Conservation (phyloP, 2,888 invertebrate genomes). For the Rhagonycha lutea region DNA sequence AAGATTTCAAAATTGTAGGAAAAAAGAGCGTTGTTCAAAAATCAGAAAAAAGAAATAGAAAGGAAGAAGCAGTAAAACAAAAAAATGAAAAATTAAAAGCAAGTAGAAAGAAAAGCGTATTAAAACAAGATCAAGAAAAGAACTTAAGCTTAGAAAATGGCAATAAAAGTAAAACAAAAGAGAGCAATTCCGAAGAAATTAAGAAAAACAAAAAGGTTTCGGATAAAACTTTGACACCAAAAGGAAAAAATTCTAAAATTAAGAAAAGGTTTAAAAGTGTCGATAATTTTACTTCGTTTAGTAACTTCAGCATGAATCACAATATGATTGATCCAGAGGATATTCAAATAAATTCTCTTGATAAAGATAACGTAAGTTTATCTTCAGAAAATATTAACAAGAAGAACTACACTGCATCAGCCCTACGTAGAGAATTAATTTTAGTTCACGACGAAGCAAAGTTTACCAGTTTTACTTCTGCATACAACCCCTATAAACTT, state of each 20-base stretch:
- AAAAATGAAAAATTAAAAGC: background rate
- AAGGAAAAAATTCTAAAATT: background rate
- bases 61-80: conserved; percentile 5
- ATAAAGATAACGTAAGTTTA: background rate
- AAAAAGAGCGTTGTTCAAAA: conserved; percentile 6
- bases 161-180: conserved; percentile 9
- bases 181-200: background rate
- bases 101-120: background rate
- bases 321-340: background rate
- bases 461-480: conserved; percentile 10
- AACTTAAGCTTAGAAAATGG: conserved; percentile 20
- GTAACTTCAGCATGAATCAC: background rate
- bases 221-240: background rate
- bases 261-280: background rate
- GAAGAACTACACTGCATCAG: background rate
- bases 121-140: conserved; percentile 7
- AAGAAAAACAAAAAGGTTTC: conserved; percentile 9
- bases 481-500: conserved; percentile 31
- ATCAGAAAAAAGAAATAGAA: conserved; percentile 16
- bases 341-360: background rate
- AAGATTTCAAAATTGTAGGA: background rate
- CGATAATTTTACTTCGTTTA: background rate
- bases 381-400: background rate
- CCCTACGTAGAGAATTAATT: background rate
- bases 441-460: conserved; percentile 7